Evolutionary conservation across 2,797 vertebrate species (phyloP).

Genomic region (Semaprochilodus insignis): DNA sequence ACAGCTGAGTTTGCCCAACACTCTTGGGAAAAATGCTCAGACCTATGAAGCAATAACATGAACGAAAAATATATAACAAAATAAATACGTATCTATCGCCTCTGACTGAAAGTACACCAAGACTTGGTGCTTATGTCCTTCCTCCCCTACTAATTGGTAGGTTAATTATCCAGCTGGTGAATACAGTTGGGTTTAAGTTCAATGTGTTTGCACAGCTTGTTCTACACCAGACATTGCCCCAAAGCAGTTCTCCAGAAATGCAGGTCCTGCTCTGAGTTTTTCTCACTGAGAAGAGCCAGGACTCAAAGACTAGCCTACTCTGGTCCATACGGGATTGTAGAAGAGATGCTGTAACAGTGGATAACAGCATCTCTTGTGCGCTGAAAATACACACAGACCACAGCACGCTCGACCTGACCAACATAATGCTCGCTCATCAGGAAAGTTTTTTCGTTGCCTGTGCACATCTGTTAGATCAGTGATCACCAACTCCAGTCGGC

Average conservation of each 20-base stretch:
- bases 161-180: background rate
- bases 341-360: background rate
- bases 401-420: background rate
- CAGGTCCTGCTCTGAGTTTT: background rate
- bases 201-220: background rate
- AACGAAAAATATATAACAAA: background rate
- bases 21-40: constrained; percentile 10
- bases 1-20: background rate
- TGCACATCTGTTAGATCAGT: constrained; percentile 14
- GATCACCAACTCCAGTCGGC: background rate
- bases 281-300: background rate
- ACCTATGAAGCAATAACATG: background rate
- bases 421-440: background rate
- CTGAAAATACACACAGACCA: constrained; percentile 4
- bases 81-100: background rate
- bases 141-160: background rate
- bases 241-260: background rate
- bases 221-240: background rate
- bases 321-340: background rate
- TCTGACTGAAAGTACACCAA: background rate
- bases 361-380: background rate
- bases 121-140: background rate
- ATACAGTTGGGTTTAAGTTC: background rate
- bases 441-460: background rate
- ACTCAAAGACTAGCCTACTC: background rate